Base-by-base conservation (phyloP, 2,797 vertebrate species). In the Hemitrygon akajei region DNA sequence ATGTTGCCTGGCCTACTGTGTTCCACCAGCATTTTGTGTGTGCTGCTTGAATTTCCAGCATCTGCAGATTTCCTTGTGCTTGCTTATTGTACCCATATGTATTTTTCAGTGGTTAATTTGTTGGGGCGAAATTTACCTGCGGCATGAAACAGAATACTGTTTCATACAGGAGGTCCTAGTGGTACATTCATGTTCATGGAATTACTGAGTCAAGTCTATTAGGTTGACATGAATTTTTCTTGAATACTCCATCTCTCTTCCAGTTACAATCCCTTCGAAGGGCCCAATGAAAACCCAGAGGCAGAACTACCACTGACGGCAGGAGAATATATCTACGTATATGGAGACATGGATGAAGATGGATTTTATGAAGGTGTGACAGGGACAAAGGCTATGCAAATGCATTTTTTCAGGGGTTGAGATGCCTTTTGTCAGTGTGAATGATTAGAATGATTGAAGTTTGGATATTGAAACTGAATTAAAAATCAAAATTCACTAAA, bases 181-280 rank as follows among this genome's bases (percentile, higher is more conserved):
- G 56, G 56, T 30, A 69, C 66, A 63, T 18, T 37, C 37, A 34
- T 37, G 77, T 69, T 34, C 63, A 7, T 22, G 0, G n/a, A 18
- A 37, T 89, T 37, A 69, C 69, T 37, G 60, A 66, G 66, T 56
- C 0, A 0, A 80, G 75, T 27, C 20, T 0, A 5, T 81, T 75
- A 37, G 40, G 40, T 60, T 20, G 37, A 25, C 27, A 60, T 30
- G 11, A 69, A 16, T 69, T 89, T 66, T 37, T 89, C 20, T 25
- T 89, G 86, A 89, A 37, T 66, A 2, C 30, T 40, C n/a, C 71
- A 75, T 89, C 30, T 92, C 40, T 80, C 81, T 6, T 82, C 94
- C 96, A 99, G 99, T 96, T 99, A 99, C 95, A 99, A 99, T 95
- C 99, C 99, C 71, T 99, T 98, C 9, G 98, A 99, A 94, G 99